Percentiles rank a stretch among this genome's conserved stretches.
These are phyloP conservation scores for Temnopleurus reevesii DNA, from an alignment of 53 echinoderm and acorn worm species.

Conservation along the genomic window DNA sequence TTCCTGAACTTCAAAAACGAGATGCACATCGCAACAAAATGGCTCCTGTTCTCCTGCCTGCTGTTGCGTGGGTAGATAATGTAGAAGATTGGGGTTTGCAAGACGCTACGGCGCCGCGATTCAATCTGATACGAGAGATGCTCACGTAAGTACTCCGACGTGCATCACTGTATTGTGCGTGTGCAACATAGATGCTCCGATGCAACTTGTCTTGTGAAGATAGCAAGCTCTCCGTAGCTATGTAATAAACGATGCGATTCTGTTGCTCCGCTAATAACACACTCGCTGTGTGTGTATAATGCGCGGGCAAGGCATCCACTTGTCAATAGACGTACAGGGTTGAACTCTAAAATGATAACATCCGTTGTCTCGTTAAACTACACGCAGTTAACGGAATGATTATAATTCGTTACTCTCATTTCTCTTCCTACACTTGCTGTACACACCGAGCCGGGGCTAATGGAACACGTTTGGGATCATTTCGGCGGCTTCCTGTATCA, in stretches of 20 bases:
- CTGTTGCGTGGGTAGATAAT: not conserved
- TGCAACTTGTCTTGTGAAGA: not conserved
- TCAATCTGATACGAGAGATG: conserved; percentile 11
- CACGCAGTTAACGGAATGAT: not conserved
- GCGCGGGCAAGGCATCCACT: not conserved
- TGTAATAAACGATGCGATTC: not conserved
- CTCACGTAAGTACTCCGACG: conserved; percentile 15
- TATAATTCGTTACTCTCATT: not conserved
- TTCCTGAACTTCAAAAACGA: not conserved
- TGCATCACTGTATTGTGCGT: not conserved
- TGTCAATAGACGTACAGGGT: conserved; percentile 2
- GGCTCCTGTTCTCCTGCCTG: conserved; percentile 12
- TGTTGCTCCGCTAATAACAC: conserved; percentile 17
- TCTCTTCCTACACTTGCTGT: not conserved
- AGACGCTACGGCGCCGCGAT: not conserved
- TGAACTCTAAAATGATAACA: conserved; percentile 33
- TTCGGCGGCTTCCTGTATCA: conserved; percentile 15
- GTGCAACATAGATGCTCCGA: not conserved
- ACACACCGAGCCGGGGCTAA: not conserved
- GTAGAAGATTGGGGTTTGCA: conserved; percentile 1
- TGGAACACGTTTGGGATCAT: not conserved
- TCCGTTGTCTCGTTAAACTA: conserved; percentile 14
- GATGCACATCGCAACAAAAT: conserved; percentile 33
- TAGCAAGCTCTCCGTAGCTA: conserved; percentile 12
- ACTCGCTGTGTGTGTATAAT: conserved; percentile 12